These are phyloP conservation scores for Zelleria hepariella DNA, from an alignment of 2,888 invertebrate genomes.

Conservation along the genomic window DNA sequence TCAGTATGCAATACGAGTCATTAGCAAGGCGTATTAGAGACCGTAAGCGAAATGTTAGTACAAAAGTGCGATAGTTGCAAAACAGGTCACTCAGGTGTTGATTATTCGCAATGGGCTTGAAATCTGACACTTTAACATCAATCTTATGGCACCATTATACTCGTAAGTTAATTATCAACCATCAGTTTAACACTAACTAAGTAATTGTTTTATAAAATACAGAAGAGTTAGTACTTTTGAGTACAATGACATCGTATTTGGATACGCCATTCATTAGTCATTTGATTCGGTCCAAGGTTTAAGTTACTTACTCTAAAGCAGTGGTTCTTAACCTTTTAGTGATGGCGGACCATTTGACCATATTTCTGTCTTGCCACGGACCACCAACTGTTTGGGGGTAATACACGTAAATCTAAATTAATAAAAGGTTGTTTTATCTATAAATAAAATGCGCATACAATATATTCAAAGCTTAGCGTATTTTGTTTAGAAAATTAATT, in stretches of 20 bases:
- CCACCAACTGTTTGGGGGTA: too few relatives aligned
- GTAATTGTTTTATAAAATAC: neutral
- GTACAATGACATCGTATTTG: neutral
- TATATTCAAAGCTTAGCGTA: too few relatives aligned
- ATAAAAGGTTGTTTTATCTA: too few relatives aligned
- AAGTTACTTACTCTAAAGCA: too few relatives aligned
- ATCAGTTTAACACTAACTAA: neutral
- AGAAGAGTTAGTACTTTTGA: neutral
- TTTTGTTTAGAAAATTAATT: too few relatives aligned
- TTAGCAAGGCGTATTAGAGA: neutral
- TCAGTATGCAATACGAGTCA: neutral
- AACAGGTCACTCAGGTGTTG: conserved; percentile 7
- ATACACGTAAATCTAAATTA: too few relatives aligned
- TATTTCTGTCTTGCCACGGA: too few relatives aligned
- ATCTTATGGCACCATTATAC: neutral
- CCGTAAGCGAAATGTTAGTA: neutral
- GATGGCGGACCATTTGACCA: too few relatives aligned
- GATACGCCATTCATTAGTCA: neutral
- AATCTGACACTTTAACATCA: neutral
- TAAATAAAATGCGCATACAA: too few relatives aligned
- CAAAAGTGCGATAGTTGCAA: neutral
- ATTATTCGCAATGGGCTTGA: neutral
- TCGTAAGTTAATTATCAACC: neutral
- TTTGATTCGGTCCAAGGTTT: neutral
- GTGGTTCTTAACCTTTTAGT: too few relatives aligned